Evolutionary conservation across 2,113 vertebrate genomes (phyloP).

Genomic region (Manacus vitellinus): DNA sequence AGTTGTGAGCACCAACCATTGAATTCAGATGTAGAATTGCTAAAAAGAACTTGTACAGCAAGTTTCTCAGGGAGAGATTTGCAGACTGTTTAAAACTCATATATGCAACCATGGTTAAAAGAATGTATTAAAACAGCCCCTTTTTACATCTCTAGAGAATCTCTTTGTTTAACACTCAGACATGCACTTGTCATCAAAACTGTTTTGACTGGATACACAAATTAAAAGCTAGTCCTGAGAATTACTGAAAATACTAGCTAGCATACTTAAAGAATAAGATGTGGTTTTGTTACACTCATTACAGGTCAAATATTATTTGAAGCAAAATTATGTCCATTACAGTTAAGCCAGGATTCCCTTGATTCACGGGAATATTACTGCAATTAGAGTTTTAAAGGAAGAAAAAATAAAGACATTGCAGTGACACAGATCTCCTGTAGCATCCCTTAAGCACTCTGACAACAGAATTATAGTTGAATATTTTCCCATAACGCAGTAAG

Average conservation of each 20-base stretch:
- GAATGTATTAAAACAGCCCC: neutral
- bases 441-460: neutral
- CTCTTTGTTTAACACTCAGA: neutral
- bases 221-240: neutral
- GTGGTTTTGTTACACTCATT: neutral
- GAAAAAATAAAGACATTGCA: neutral
- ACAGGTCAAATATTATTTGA: neutral
- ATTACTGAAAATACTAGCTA: neutral
- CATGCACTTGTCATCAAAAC: neutral
- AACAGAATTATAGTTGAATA: neutral
- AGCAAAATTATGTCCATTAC: neutral
- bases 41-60: neutral
- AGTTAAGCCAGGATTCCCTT: neutral
- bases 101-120: neutral
- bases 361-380: neutral
- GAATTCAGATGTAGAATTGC: neutral
- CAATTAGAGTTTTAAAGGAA: neutral
- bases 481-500: neutral
- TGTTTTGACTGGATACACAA: neutral
- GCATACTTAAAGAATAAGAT: neutral
- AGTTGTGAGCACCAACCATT: neutral
- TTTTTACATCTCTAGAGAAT: neutral
- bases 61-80: neutral
- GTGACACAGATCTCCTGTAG: neutral
- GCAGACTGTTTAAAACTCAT: neutral